phyloP scores from a whole-genome alignment of 2,888 invertebrate species.

The Venusia cambrica region DNA sequence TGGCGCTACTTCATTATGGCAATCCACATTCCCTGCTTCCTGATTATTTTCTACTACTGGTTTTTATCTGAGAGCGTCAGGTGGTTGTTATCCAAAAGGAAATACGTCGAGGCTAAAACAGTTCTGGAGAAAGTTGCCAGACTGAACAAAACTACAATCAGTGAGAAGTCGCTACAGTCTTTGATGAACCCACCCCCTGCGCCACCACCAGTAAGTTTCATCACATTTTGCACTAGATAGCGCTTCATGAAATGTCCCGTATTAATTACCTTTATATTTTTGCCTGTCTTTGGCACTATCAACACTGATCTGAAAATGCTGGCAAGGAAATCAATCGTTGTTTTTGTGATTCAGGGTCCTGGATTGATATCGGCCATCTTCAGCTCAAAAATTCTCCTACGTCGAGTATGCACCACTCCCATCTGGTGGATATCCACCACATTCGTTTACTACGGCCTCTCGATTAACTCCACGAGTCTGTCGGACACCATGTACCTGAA shows the following conservation, averaged over 20 bases:
- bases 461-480: conserved; percentile 87
- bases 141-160: conserved; percentile 80
- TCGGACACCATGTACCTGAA: conserved; percentile 88
- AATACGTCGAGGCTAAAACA: conserved; percentile 80
- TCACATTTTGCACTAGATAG: too few species aligned
- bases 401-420: conserved; percentile 83
- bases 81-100: conserved; percentile 87
- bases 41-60: conserved; percentile 85
- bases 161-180: conserved; percentile 71
- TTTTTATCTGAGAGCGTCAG: conserved; percentile 84
- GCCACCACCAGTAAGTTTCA: conserved; percentile 22
- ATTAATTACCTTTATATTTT: too few species aligned
- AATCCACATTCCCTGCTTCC: conserved; percentile 84
- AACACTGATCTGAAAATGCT: too few species aligned
- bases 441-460: conserved; percentile 89
- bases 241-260: too few species aligned
- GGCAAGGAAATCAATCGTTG: too few species aligned
- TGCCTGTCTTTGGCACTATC: too few species aligned
- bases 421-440: conserved; percentile 90
- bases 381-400: conserved; percentile 71
- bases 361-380: conserved; percentile 56
- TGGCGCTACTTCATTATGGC: conserved; percentile 86
- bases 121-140: conserved; percentile 82
- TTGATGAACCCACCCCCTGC: conserved; percentile 60
- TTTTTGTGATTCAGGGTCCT: too few species aligned